Conservation (phyloP, 2,888 invertebrate species). For the Notodonta dromedarius region DNA sequence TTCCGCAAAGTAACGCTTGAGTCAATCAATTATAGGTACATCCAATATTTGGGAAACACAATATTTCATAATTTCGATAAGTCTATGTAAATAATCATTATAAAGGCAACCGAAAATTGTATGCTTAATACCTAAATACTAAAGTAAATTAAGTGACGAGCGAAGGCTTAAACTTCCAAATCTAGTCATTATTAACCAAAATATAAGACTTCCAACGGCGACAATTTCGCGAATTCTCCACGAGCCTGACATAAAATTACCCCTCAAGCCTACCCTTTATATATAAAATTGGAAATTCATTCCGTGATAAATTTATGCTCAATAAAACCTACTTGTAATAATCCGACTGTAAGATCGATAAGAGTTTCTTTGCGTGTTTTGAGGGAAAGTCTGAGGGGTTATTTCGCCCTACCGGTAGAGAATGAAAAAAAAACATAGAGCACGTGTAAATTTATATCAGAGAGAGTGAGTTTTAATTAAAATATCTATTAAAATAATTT, state of each 20-base stretch:
- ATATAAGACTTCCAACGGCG: slow-evolving; percentile 6
- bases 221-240: slow-evolving; percentile 8
- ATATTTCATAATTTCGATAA: no score
- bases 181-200: not conserved
- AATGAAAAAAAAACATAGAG: not conserved
- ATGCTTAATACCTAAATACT: not conserved
- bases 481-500: no score
- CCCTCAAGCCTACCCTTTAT: not conserved
- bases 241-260: slow-evolving; percentile 9
- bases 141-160: no score
- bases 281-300: slow-evolving; percentile 13
- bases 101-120: not conserved
- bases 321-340: slow-evolving; percentile 13
- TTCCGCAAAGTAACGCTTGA: no score
- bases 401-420: not conserved
- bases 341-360: slow-evolving; percentile 17
- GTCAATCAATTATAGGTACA: no score
- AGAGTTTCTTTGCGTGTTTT: slow-evolving; percentile 10
- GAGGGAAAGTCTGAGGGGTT: not conserved
- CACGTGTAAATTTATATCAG: no score
- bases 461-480: no score
- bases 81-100: no score
- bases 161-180: not conserved
- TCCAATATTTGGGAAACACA: no score
- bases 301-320: slow-evolving; percentile 13